Conservation (phyloP, 2,113 vertebrate species). For the Microtus ochrogaster region DNA sequence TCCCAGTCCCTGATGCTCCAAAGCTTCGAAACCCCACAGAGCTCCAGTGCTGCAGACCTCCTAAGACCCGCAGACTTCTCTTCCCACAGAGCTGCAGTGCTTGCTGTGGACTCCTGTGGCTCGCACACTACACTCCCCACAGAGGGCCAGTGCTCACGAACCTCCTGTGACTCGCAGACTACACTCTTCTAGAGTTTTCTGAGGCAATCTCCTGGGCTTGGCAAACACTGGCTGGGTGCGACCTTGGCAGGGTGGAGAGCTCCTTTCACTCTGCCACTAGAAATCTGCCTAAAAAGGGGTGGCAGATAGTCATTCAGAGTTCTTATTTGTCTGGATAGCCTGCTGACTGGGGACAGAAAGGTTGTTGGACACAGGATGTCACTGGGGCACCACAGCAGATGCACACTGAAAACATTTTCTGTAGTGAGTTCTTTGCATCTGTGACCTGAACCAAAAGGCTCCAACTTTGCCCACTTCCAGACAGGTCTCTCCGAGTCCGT, state of each 20-base stretch:
- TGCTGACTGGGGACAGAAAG: not conserved
- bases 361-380: not conserved
- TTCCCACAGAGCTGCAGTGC: too few species aligned
- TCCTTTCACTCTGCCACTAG: constrained; percentile 4
- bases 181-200: not conserved
- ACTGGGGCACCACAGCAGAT: not conserved
- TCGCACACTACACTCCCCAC: too few species aligned
- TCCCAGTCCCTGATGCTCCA: not conserved
- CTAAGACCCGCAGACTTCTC: not conserved
- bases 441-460: not conserved
- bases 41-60: not conserved
- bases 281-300: not conserved
- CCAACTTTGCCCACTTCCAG: not conserved
- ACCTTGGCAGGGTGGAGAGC: not conserved
- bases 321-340: not conserved
- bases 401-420: not conserved
- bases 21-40: not conserved
- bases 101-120: too few species aligned
- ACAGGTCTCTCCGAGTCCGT: not conserved
- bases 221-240: not conserved
- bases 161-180: not conserved
- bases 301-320: not conserved
- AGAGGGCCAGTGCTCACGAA: not conserved
- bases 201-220: not conserved
- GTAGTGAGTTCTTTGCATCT: not conserved